Conservation (phyloP, 2,797 vertebrate genomes). For the Buceros bicornis region DNA sequence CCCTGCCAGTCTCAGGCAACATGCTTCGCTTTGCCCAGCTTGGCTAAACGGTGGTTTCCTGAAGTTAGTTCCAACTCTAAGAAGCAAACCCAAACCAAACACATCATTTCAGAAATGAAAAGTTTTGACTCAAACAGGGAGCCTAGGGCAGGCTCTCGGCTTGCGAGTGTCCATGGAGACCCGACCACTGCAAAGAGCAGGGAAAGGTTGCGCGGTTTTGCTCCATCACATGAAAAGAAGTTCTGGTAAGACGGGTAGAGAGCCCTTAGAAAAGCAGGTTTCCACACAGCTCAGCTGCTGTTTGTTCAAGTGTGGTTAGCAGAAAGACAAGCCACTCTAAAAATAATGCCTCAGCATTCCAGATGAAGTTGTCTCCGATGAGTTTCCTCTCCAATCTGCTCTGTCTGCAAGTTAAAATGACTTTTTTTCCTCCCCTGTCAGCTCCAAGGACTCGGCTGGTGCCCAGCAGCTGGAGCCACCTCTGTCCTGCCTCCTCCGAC, state of each 20-base stretch:
- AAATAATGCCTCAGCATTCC: slow-evolving; percentile 61
- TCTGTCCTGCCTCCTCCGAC: neutral
- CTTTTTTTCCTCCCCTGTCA: neutral
- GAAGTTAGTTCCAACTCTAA: neutral
- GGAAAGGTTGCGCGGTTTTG: neutral
- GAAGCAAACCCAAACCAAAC: slow-evolving; percentile 34
- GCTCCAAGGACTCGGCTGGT: rapidly evolving
- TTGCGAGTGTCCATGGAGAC: slow-evolving; percentile 10
- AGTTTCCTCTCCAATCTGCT: slow-evolving; percentile 19
- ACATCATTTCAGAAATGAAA: neutral
- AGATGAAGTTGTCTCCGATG: neutral
- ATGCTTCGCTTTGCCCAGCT: neutral
- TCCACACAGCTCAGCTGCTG: slow-evolving; percentile 37
- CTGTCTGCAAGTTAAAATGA: slow-evolving; percentile 32
- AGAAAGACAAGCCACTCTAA: slow-evolving; percentile 21
- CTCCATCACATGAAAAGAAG: slow-evolving; percentile 6
- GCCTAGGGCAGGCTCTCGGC: neutral
- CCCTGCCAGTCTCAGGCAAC: neutral
- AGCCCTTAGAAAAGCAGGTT: slow-evolving; percentile 19
- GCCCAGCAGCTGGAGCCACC: neutral
- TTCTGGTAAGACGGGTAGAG: neutral
- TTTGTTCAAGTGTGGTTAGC: slow-evolving; percentile 25
- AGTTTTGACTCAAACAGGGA: neutral
- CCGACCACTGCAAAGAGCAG: neutral
- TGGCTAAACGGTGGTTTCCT: neutral